Percentiles rank a stretch among this genome's conserved stretches.
These are phyloP conservation scores for Hartigia nigra DNA, from an alignment of 2,888 invertebrate genomes.

Conservation along the genomic window DNA sequence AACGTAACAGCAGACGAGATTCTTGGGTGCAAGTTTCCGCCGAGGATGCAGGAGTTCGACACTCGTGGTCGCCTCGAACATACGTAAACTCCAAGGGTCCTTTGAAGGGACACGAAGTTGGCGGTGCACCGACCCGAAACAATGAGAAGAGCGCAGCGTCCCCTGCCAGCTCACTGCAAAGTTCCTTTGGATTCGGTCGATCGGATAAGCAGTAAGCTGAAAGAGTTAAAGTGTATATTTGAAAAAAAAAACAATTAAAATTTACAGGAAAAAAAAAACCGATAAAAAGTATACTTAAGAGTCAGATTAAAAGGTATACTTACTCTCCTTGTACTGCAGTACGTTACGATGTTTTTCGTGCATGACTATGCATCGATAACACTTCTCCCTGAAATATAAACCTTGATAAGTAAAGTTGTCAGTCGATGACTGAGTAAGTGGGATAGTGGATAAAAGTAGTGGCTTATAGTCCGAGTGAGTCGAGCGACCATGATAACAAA, in stretches of 20 bases:
- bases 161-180: conserved; percentile 77
- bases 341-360: conserved; percentile 82
- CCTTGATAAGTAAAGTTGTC: conserved; percentile 1
- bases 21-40: conserved; percentile 88
- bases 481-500: not conserved
- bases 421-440: not conserved
- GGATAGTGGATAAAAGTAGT: not conserved
- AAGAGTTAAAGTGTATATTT: conserved; percentile 24
- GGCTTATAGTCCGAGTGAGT: not conserved
- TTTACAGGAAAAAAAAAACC: not conserved
- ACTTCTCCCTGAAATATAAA: conserved; percentile 72
- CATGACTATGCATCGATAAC: conserved; percentile 81
- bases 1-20: conserved; percentile 81
- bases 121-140: conserved; percentile 77
- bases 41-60: conserved; percentile 79
- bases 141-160: conserved; percentile 81
- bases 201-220: conserved; percentile 71
- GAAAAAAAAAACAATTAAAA: conserved; percentile 12
- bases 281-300: no score
- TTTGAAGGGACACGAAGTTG: conserved; percentile 83
- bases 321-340: conserved; percentile 85
- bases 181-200: conserved; percentile 71
- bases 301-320: not conserved
- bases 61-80: conserved; percentile 76
- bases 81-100: conserved; percentile 86